These are phyloP conservation scores for Patella ulyssiponensis DNA, from an alignment of 2,888 invertebrate genomes.

Conservation along the genomic window DNA sequence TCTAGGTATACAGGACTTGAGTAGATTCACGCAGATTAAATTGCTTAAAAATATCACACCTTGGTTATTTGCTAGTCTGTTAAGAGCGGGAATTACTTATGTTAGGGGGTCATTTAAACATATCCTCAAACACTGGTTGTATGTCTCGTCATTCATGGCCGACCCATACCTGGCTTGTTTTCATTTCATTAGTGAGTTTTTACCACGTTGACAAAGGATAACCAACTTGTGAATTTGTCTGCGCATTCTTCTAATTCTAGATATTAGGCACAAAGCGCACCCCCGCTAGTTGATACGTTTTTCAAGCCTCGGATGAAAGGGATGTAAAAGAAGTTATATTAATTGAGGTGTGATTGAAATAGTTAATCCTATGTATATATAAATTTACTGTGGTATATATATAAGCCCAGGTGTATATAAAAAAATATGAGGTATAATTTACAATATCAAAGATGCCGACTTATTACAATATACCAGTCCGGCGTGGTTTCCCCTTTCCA, in stretches of 20 bases:
- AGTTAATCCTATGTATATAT: no score
- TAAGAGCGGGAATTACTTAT: slow-evolving; percentile 5
- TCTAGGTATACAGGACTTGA: not conserved
- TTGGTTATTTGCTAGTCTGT: not conserved
- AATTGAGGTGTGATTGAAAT: no score
- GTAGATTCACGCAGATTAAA: not conserved
- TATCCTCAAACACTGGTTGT: not conserved
- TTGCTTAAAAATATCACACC: not conserved
- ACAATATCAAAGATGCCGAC: no score
- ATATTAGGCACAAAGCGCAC: not conserved
- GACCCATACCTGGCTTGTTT: not conserved
- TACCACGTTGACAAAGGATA: not conserved
- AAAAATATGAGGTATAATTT: no score
- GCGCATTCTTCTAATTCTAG: not conserved
- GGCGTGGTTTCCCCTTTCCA: no score
- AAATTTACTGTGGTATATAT: no score
- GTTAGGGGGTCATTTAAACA: slow-evolving; percentile 5
- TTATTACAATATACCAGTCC: no score
- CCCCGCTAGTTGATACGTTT: not conserved
- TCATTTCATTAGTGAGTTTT: slow-evolving; percentile 1
- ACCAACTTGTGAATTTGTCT: not conserved
- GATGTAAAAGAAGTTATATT: not conserved
- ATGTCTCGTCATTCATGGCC: not conserved
- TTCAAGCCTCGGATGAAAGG: not conserved
- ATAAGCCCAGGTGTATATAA: no score